Base-by-base conservation (phyloP, 2,113 vertebrate genomes). In the Corythornis cristatus region DNA sequence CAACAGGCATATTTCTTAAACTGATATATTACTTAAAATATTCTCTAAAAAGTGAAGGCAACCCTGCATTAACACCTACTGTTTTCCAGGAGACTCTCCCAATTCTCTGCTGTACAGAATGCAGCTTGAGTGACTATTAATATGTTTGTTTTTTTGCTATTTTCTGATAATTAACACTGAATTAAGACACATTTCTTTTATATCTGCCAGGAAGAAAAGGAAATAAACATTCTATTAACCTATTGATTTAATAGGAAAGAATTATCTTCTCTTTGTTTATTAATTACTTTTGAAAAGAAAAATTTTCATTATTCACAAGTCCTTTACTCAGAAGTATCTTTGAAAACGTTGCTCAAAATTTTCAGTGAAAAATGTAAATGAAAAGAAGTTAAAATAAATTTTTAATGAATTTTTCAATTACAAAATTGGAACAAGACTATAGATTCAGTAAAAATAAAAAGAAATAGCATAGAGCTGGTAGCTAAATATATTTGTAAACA, bases 231-330 rank as follows among this genome's bases (percentile, higher is more conserved):
- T 77, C 40, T 90, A 20, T 45, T 25, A 75, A 84, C 57, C n/a
- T 86, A 84, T 50, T 75, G 43, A 84, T 86, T 86, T 83, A 68
- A 26, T 48, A 90, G 57, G 15, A 71, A 88, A 83, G 2, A 4
- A 33, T 3, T 65, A 40, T 57, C 23, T 86, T 93, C 45, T 84
- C 9, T 72, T 92, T 90, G n/a, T 72, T 94, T 81, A 78, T 62
- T 88, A 91, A 92, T 94, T 88, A 48, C 22, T 84, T 92, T 75
- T 61, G 23, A 72, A 85, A 91, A 74, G 15, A 19, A 58, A 81
- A 86, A 70, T 82, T 72, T 14, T 66, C 29, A 65, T 90, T 90
- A 53, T 72, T 91, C 23, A 33, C 16, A 73, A 31, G 8, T 57
- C 22, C 2, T 1, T 82, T 85, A 58, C 25, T 2, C 5, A 61